Evolutionary conservation across 2,888 invertebrate genomes (phyloP).

Genomic region (Merodon equestris): DNA sequence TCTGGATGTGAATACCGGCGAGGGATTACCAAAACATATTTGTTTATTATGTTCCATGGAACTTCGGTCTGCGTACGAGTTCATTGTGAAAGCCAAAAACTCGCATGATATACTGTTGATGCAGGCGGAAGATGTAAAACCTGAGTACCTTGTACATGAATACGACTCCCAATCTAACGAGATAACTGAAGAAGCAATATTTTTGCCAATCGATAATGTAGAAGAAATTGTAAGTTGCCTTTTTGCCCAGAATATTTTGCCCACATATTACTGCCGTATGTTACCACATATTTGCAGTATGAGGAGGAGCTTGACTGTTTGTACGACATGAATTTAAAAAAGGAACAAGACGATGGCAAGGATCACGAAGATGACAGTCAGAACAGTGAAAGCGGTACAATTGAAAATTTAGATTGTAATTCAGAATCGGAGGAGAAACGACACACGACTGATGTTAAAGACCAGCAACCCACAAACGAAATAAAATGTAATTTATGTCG

Average conservation of each 20-base stretch:
- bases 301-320: constrained; percentile 30
- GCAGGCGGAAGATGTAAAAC: constrained; percentile 26
- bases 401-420: too few species aligned
- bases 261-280: too few species aligned
- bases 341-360: neutral
- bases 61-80: constrained; percentile 55
- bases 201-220: constrained; percentile 23
- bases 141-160: constrained; percentile 34
- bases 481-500: constrained; percentile 67
- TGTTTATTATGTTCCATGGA: constrained; percentile 61
- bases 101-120: constrained; percentile 48
- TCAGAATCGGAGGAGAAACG: too few species aligned
- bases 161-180: constrained; percentile 15
- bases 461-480: neutral
- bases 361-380: neutral
- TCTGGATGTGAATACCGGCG: constrained; percentile 33
- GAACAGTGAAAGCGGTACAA: too few species aligned
- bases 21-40: constrained; percentile 36
- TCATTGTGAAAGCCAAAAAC: constrained; percentile 59
- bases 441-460: too few species aligned
- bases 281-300: constrained; percentile 28
- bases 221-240: constrained; percentile 30
- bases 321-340: neutral
- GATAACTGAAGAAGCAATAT: constrained; percentile 25
- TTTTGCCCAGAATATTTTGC: neutral